Base-by-base conservation (phyloP, 2,797 vertebrate species). In the Enteromius thamalakanensis region DNA sequence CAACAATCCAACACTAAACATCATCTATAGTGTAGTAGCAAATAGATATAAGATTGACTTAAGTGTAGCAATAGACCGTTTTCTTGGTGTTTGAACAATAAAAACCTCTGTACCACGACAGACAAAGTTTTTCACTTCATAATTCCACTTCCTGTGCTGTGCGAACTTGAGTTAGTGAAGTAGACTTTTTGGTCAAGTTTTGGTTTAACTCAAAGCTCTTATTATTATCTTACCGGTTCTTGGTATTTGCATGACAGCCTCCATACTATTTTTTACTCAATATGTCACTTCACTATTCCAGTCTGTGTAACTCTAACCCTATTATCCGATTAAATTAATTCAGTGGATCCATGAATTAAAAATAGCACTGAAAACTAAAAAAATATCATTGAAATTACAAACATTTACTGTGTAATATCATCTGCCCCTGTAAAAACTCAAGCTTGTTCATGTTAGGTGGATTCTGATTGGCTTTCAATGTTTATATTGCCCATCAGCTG, bases 71-170 rank as follows among this genome's bases (percentile, higher is more conserved):
- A 47, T 58, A 58, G 6, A 34, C 37, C 19, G n/a, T n/a, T n/a
- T 72, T 75, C 15, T n/a, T 42, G 6, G 19, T 40, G 45, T 45
- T n/a, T 79, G 79, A 67, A 62, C 34, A 75, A 21, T 76, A 69
- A 47, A 80, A 67, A 76, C 37, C 15, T 62, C 40, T 82, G 45
- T 80, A 42, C 76, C 58, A 72, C 23, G 74, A 65, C 29, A 70
- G 70, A 58, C 53, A 78, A 82, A 23, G 32, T 8, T 34, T 87
- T 86, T 88, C 78, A 72, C 53, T 86, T 88, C 85, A 68, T 79
- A 72, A 79, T 79, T 79, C 53, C 70, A 87, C 78, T 88, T 88
- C 78, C 81, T 62, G 34, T 21, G 10, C 58, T n/a, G 32, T 42
- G 26, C 37, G 53, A 15, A 26, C 60, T 51, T 17, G 14, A 68